Evolutionary conservation across 2,113 vertebrate genomes (phyloP).

Genomic region (Nesogale talazaci): DNA sequence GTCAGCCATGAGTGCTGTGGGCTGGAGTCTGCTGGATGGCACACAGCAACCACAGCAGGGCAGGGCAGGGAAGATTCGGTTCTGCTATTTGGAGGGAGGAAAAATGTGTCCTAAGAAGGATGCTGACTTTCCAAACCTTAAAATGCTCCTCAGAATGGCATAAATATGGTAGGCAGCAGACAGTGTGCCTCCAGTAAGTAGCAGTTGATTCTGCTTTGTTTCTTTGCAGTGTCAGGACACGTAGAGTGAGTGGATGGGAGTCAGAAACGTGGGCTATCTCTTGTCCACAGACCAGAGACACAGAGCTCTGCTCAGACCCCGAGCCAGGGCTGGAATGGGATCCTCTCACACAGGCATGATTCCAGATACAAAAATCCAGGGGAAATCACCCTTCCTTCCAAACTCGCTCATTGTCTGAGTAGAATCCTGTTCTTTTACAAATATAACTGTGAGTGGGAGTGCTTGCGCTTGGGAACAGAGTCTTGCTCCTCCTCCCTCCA

Average conservation of each 20-base stretch:
- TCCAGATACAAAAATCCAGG: constrained; percentile 62
- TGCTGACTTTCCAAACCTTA: constrained; percentile 22
- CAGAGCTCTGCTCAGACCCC: not conserved
- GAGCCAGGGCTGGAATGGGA: not conserved
- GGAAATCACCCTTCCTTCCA: constrained; percentile 69
- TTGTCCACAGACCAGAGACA: not conserved
- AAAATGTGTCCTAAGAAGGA: constrained; percentile 16
- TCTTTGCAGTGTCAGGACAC: constrained; percentile 53
- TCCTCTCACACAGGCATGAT: not conserved
- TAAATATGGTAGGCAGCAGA: not conserved
- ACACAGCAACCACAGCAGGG: not conserved
- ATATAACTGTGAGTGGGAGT: constrained; percentile 79
- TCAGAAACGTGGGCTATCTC: not conserved
- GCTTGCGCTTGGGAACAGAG: constrained; percentile 76
- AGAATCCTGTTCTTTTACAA: constrained; percentile 78
- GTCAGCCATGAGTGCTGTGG: not conserved
- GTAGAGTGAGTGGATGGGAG: constrained; percentile 24
- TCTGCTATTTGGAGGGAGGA: constrained; percentile 21
- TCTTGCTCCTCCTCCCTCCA: constrained; percentile 66
- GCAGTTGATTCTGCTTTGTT: constrained; percentile 52
- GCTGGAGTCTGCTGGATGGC: not conserved
- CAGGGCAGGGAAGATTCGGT: not conserved
- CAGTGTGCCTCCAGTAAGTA: not conserved
- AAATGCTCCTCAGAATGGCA: constrained; percentile 40
- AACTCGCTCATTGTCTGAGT: constrained; percentile 79